These are phyloP conservation scores for Laspeyria flexula DNA, from an alignment of 2,888 invertebrate genomes.

Conservation along the genomic window DNA sequence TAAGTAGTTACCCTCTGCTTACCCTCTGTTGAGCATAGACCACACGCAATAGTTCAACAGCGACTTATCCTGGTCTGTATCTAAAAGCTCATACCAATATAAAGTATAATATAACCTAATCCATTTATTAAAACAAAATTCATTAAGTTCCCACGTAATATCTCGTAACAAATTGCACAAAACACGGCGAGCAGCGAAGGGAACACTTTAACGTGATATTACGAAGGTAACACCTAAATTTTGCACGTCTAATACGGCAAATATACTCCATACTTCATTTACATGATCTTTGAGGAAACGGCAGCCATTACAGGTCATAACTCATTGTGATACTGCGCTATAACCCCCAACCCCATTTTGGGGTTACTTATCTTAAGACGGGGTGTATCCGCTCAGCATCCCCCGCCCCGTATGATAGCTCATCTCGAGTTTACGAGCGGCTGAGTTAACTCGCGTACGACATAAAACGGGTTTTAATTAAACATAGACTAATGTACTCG, in stretches of 20 bases:
- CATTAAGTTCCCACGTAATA: background rate
- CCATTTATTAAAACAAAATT: background rate
- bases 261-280: slow-evolving; percentile 15
- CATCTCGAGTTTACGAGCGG: slow-evolving; percentile 21
- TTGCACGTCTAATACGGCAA: slow-evolving; percentile 4
- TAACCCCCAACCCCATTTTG: slow-evolving; percentile 43
- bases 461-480: slow-evolving; percentile 47
- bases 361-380: slow-evolving; percentile 49
- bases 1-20: too few relatives aligned
- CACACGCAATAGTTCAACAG: too few relatives aligned
- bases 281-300: slow-evolving; percentile 20
- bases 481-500: slow-evolving; percentile 28
- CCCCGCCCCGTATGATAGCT: background rate
- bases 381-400: slow-evolving; percentile 36
- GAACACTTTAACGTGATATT: background rate
- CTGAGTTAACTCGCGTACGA: slow-evolving; percentile 10
- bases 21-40: too few relatives aligned
- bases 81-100: background rate
- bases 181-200: background rate
- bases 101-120: background rate
- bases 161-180: background rate
- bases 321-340: slow-evolving; percentile 45
- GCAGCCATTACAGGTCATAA: slow-evolving; percentile 33
- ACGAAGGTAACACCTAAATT: slow-evolving; percentile 7
- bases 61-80: too few relatives aligned